Percentiles rank a stretch among this genome's conserved stretches.
Conservation (phyloP, 2,113 vertebrate genomes). For the Pseudorectes ferrugineus region DNA sequence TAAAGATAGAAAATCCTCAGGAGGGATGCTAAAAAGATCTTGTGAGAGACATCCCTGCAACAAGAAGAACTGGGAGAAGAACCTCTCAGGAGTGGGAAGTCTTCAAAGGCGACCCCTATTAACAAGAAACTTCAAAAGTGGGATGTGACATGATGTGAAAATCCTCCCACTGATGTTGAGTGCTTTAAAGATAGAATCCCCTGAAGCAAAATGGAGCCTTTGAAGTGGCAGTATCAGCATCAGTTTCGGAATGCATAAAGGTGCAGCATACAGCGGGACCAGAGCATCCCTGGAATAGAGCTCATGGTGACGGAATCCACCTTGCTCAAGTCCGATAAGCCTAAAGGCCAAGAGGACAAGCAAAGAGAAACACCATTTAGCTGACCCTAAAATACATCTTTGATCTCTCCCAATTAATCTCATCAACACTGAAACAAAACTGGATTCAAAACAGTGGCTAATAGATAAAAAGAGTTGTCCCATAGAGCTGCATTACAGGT, state of each 20-base stretch:
- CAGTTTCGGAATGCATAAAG: conserved; percentile 32
- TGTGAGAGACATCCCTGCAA: conserved; percentile 9
- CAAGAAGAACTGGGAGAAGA: conserved; percentile 35
- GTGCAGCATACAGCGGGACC: neutral
- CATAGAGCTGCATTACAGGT: neutral
- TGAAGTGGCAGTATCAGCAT: conserved; percentile 57
- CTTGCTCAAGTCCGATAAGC: neutral
- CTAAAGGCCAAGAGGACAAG: neutral
- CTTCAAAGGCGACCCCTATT: conserved; percentile 62
- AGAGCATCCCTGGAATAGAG: neutral
- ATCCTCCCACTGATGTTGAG: conserved; percentile 52
- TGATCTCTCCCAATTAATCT: neutral
- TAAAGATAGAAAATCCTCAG: conserved; percentile 32
- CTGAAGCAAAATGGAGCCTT: conserved; percentile 58
- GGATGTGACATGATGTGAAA: conserved; percentile 55
- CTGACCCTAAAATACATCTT: neutral
- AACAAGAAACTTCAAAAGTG: conserved; percentile 64
- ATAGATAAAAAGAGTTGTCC: neutral
- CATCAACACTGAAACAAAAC: neutral
- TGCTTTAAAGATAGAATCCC: conserved; percentile 59
- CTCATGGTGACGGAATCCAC: neutral
- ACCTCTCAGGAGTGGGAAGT: conserved; percentile 39
- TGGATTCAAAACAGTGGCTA: neutral
- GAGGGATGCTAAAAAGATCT: conserved; percentile 42
- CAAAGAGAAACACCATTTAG: neutral